Evolutionary conservation across 2,113 vertebrate species (phyloP).

Genomic region (Bos indicus): DNA sequence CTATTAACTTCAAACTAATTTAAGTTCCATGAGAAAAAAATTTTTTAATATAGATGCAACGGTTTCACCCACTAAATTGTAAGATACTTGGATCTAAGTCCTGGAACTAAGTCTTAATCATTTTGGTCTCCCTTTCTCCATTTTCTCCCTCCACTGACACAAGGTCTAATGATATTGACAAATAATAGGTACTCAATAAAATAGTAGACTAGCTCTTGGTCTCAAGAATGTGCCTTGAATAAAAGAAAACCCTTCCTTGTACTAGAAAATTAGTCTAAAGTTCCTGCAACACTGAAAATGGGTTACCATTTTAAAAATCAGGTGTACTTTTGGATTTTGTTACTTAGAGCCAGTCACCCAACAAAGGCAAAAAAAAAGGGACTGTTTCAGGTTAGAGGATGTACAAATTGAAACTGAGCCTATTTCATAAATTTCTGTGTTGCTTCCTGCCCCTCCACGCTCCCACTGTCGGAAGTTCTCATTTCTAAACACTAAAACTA

Average conservation of each 20-base stretch:
- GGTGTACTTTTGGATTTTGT: neutral
- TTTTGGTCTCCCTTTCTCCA: neutral
- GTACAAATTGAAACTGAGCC: neutral
- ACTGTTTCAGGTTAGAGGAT: neutral
- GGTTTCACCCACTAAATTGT: neutral
- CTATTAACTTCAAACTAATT: neutral
- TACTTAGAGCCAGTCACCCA: neutral
- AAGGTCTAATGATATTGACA: neutral
- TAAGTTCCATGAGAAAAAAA: neutral
- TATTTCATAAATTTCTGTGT: neutral
- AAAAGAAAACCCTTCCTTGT: neutral
- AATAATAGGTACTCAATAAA: neutral
- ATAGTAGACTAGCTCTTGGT: neutral
- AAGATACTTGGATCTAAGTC: neutral
- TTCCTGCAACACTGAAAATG: neutral
- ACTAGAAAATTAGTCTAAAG: neutral
- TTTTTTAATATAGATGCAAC: neutral
- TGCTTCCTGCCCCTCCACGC: neutral
- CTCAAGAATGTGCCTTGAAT: neutral
- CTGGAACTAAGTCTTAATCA: neutral
- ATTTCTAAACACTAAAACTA: neutral
- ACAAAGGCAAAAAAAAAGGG: neutral
- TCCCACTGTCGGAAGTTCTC: neutral
- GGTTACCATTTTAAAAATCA: neutral
- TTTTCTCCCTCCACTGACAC: neutral